Percentiles rank a stretch among this genome's conserved stretches.
Evolutionary conservation across 2,113 vertebrate species (phyloP).

Genomic region (Marcusenius ussheri): DNA sequence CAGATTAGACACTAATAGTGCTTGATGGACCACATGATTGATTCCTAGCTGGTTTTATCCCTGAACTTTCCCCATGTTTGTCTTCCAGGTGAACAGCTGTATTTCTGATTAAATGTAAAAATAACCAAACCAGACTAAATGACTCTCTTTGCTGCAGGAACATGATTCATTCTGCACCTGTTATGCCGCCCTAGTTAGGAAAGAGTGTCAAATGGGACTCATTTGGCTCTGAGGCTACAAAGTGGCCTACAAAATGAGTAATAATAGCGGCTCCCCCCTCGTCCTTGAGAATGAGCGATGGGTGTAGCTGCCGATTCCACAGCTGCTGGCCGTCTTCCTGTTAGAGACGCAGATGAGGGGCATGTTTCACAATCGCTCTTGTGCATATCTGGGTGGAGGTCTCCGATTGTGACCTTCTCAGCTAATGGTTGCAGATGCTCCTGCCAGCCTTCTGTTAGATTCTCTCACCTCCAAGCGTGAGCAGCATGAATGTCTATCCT

Average conservation of each 20-base stretch:
- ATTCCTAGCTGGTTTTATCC: not conserved
- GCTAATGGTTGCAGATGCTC: constrained; percentile 8
- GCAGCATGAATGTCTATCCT: not conserved
- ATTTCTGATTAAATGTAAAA: not conserved
- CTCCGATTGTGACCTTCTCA: not conserved
- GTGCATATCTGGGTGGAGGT: not conserved
- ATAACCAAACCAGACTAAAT: not conserved
- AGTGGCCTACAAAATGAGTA: not conserved
- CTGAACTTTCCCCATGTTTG: not conserved
- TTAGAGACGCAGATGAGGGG: not conserved
- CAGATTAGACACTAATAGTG: not conserved
- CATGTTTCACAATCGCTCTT: not conserved
- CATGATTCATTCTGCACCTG: not conserved
- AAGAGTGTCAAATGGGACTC: not conserved
- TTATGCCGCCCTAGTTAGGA: not conserved
- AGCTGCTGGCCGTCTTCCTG: not conserved
- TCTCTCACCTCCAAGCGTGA: not conserved
- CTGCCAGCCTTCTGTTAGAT: not conserved
- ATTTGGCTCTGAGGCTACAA: not conserved
- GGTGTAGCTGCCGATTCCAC: not conserved
- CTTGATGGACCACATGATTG: not conserved
- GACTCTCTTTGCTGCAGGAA: not conserved
- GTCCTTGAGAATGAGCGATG: not conserved
- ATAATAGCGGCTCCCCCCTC: not conserved
- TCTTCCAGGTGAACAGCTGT: not conserved